phyloP scores from a whole-genome alignment of 2,888 invertebrate species.

The Sminthurides aquaticus region DNA sequence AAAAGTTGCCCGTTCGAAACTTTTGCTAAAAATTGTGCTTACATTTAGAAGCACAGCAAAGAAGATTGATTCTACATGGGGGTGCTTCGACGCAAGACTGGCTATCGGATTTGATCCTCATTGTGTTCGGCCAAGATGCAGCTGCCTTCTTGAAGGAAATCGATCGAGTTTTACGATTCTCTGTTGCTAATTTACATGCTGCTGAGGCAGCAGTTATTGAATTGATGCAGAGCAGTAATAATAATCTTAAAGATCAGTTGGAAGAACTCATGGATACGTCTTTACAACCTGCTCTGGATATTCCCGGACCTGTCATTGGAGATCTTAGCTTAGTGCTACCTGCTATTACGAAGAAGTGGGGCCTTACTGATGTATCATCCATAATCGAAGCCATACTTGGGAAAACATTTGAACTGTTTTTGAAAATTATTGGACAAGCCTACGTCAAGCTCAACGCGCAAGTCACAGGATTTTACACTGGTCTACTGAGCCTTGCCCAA shows the following conservation, averaged over 20 bases:
- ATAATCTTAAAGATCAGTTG: neutral
- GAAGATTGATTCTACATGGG: too few relatives aligned
- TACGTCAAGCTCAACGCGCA: neutral
- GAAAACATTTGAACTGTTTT: slow-evolving; percentile 5
- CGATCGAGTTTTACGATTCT: neutral
- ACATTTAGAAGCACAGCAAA: too few relatives aligned
- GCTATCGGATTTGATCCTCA: slow-evolving; percentile 19
- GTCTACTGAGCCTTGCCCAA: neutral
- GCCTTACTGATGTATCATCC: neutral
- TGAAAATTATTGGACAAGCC: neutral
- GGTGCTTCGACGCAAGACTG: slow-evolving; percentile 9
- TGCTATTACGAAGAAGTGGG: neutral
- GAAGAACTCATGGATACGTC: neutral
- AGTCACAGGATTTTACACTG: neutral
- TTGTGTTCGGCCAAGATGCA: slow-evolving; percentile 17
- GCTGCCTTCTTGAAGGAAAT: slow-evolving; percentile 18
- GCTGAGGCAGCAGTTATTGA: neutral
- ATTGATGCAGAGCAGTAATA: neutral
- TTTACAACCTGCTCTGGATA: neutral
- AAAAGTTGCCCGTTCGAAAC: too few relatives aligned
- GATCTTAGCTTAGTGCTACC: slow-evolving; percentile 1
- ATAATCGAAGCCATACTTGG: slow-evolving; percentile 10
- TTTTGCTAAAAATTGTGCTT: too few relatives aligned
- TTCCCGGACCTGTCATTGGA: neutral
- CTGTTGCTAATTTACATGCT: neutral